phyloP scores from a whole-genome alignment of 2,797 vertebrate genomes.

The Syngnathus acus region DNA sequence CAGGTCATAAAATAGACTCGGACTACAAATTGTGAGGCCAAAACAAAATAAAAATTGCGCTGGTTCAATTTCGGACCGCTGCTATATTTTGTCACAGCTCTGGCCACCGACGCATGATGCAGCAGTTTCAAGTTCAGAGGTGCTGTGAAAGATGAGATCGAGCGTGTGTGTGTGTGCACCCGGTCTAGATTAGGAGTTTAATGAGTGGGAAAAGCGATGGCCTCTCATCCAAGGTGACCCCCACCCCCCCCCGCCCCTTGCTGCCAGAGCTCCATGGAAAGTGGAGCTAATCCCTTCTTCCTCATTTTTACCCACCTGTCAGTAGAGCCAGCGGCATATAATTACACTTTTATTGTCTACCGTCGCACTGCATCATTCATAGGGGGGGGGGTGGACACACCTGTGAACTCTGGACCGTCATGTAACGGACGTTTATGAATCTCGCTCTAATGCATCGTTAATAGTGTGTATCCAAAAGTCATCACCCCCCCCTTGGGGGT shows the following conservation, averaged over 20 bases:
- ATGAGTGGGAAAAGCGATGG: constrained; percentile 77
- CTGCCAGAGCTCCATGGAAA: constrained; percentile 54
- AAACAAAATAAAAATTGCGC: too few species aligned
- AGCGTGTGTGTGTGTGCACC: constrained; percentile 22
- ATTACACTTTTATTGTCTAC: constrained; percentile 75
- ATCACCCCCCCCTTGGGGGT: constrained; percentile 18
- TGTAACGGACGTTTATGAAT: constrained; percentile 54
- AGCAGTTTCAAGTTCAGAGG: constrained; percentile 47
- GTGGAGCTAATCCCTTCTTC: constrained; percentile 70
- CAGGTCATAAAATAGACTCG: too few species aligned
- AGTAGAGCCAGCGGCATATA: constrained; percentile 64
- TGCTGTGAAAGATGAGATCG: constrained; percentile 61
- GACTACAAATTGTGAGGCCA: too few species aligned
- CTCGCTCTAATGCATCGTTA: constrained; percentile 54
- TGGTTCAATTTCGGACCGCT: neutral
- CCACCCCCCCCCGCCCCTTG: constrained; percentile 28
- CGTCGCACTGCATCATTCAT: constrained; percentile 67
- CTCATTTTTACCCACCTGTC: constrained; percentile 62
- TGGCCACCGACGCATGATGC: neutral
- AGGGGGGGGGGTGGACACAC: constrained; percentile 27
- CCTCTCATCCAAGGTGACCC: constrained; percentile 74
- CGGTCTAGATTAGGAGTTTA: constrained; percentile 71
- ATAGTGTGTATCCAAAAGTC: constrained; percentile 37
- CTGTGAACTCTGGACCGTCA: constrained; percentile 23
- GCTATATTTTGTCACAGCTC: neutral